These are phyloP conservation scores for Ariolimax columbianus DNA, from an alignment of 2,888 invertebrate genomes.

Conservation along the genomic window DNA sequence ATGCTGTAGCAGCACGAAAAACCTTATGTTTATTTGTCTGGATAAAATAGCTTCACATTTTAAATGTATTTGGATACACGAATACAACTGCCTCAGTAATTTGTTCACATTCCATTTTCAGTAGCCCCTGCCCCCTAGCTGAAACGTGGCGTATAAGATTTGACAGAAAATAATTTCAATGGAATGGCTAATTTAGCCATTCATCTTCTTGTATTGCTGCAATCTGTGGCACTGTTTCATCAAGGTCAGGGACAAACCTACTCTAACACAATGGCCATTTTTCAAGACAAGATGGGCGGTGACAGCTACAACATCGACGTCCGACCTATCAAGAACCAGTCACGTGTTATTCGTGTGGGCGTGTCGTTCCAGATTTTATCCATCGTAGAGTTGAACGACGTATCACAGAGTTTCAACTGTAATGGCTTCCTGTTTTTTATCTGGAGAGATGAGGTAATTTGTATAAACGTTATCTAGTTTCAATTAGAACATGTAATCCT, in stretches of 20 bases:
- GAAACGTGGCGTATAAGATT: too few relatives aligned
- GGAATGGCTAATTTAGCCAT: background rate
- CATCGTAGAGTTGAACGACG: constrained; percentile 37
- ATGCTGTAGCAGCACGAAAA: too few relatives aligned
- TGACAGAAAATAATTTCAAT: too few relatives aligned
- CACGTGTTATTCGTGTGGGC: background rate
- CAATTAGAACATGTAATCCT: too few relatives aligned
- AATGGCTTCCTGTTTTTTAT: constrained; percentile 11
- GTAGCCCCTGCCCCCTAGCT: too few relatives aligned
- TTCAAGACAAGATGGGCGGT: background rate
- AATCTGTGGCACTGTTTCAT: background rate
- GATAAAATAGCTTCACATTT: too few relatives aligned
- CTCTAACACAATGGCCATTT: background rate
- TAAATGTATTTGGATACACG: too few relatives aligned
- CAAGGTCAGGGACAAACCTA: background rate
- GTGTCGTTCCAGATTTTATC: constrained; percentile 16
- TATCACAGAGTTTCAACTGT: constrained; percentile 29
- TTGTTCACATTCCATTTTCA: too few relatives aligned
- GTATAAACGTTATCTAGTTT: too few relatives aligned
- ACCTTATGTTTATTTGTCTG: too few relatives aligned
- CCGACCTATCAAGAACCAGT: constrained; percentile 16
- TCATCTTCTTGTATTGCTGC: background rate
- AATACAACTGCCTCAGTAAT: too few relatives aligned
- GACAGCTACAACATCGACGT: constrained; percentile 16
- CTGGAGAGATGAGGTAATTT: constrained; percentile 34